phyloP scores from a whole-genome alignment of 1,140 invertebrate species.

The Hyles vespertilio region DNA sequence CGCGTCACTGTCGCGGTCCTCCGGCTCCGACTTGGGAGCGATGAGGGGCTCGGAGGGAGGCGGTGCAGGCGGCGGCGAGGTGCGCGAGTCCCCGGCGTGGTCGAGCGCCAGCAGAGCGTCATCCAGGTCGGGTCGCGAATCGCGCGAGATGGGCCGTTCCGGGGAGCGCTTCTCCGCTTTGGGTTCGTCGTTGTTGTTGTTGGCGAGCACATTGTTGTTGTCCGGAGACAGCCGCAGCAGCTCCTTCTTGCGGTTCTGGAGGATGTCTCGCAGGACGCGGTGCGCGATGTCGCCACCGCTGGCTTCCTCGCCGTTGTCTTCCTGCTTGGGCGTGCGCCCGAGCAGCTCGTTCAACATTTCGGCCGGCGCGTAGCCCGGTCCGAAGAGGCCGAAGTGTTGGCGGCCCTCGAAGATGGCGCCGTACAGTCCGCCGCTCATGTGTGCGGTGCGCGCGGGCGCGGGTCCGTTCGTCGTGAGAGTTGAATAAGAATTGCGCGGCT shows the following conservation, averaged over 20 bases:
- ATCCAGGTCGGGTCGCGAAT: slow-evolving; percentile 75
- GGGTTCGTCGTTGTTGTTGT: slow-evolving; percentile 80
- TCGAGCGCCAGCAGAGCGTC: slow-evolving; percentile 78
- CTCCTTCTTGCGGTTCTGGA: slow-evolving; percentile 88
- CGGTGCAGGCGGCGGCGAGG: slow-evolving; percentile 82
- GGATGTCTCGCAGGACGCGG: slow-evolving; percentile 88
- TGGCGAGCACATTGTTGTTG: slow-evolving; percentile 74
- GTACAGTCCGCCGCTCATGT: slow-evolving; percentile 89
- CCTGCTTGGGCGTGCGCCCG: slow-evolving; percentile 85
- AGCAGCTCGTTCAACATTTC: slow-evolving; percentile 91
- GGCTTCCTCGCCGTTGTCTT: slow-evolving; percentile 76
- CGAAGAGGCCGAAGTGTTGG: slow-evolving; percentile 86
- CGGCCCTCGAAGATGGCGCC: slow-evolving; percentile 85
- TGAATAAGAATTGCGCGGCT: slow-evolving; percentile 94
- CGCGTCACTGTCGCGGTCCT: slow-evolving; percentile 77
- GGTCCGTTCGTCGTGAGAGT: slow-evolving; percentile 91
- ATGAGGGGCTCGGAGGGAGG: slow-evolving; percentile 78
- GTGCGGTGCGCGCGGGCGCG: slow-evolving; percentile 86
- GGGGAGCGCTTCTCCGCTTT: slow-evolving; percentile 77
- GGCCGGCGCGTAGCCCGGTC: slow-evolving; percentile 85
- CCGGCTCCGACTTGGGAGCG: slow-evolving; percentile 80
- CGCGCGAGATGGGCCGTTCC: slow-evolving; percentile 78
- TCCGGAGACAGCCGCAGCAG: slow-evolving; percentile 79
- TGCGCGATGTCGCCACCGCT: slow-evolving; percentile 82
- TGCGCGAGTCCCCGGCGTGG: slow-evolving; percentile 81